Percentiles rank a stretch among this genome's conserved stretches.
phyloP scores from a whole-genome alignment of 2,888 invertebrate species.

The Lasioglossum vierecki region DNA sequence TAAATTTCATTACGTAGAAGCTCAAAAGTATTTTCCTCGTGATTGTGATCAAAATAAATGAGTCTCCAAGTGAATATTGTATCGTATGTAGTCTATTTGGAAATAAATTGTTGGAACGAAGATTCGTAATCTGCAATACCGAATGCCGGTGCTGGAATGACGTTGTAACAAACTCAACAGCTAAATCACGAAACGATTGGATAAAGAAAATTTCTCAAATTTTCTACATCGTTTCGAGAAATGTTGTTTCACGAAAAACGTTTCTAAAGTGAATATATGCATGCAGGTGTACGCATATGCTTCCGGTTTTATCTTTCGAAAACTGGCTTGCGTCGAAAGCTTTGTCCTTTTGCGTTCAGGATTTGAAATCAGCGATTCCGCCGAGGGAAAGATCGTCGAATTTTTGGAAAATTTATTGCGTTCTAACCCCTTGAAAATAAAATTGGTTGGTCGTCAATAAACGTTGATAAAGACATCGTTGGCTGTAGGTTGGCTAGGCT shows the following conservation, averaged over 20 bases:
- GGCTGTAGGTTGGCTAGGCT: conserved; percentile 41
- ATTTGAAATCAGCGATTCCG: not conserved
- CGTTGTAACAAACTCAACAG: not conserved
- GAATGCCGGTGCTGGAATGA: not conserved
- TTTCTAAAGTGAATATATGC: not conserved
- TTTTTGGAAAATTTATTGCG: not conserved
- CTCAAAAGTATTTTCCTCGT: not conserved
- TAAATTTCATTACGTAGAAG: not conserved
- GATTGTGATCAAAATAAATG: not conserved
- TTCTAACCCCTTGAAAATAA: conserved; percentile 7
- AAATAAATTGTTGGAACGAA: not conserved
- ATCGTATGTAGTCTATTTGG: not conserved
- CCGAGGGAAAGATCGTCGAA: not conserved
- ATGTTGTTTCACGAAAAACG: not conserved
- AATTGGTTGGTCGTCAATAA: conserved; percentile 40
- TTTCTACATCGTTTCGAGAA: not conserved
- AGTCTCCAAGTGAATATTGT: too few species aligned
- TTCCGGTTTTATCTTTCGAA: not conserved
- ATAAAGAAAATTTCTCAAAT: not conserved
- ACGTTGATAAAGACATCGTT: conserved; percentile 46
- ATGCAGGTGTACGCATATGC: not conserved
- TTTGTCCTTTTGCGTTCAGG: not conserved
- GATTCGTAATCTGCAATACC: not conserved
- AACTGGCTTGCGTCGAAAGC: not conserved
- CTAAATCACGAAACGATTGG: not conserved